These are phyloP conservation scores for Uloborus diversus DNA, from an alignment of 1,140 invertebrate species.

Conservation along the genomic window DNA sequence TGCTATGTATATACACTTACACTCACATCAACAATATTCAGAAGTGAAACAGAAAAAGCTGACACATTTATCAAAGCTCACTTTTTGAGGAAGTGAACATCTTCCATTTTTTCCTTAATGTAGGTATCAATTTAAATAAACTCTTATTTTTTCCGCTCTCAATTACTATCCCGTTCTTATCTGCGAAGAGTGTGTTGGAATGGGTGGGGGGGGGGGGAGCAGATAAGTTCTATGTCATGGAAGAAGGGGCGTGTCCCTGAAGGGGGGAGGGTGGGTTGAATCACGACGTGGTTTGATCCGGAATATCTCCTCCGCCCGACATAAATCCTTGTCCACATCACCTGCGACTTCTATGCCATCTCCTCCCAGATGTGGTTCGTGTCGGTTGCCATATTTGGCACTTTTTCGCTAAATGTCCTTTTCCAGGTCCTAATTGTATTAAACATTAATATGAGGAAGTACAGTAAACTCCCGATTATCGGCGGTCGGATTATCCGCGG, in stretches of 20 bases:
- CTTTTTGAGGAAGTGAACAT: no score
- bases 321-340: slow-evolving; percentile 50
- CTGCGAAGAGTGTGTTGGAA: background rate
- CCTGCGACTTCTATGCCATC: slow-evolving; percentile 39
- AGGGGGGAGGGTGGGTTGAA: slow-evolving; percentile 18
- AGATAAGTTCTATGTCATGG: background rate
- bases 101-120: no score
- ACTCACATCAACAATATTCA: no score
- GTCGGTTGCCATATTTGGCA: slow-evolving; percentile 27
- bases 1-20: no score
- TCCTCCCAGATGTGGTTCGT: background rate
- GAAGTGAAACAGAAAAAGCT: no score
- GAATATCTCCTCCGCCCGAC: slow-evolving; percentile 46
- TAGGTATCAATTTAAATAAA: background rate
- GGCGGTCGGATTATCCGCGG: no score
- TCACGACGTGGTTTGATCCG: slow-evolving; percentile 52
- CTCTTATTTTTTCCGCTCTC: background rate
- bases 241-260: slow-evolving; percentile 8
- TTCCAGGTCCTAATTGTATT: background rate
- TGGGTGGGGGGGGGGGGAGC: background rate
- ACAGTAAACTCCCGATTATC: no score
- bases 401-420: background rate
- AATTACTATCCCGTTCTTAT: background rate
- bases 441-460: no score
- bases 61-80: no score